Base-by-base conservation (phyloP, 2,888 invertebrate genomes). In the Eucera pruinosa region DNA sequence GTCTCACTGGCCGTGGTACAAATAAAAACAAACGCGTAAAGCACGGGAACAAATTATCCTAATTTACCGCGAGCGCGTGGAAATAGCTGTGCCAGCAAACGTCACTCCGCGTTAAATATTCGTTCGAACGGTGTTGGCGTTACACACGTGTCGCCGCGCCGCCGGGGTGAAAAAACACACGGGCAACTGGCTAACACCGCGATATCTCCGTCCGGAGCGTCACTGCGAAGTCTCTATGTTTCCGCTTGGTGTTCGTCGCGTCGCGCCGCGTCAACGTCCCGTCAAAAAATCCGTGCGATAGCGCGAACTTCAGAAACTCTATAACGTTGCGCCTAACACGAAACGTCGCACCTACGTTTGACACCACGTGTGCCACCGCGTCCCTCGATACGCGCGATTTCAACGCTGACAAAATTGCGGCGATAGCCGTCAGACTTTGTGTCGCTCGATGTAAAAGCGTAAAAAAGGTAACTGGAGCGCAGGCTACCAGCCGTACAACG, bases 261-360 rank as follows among this genome's bases (percentile, higher is more conserved):
- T 58, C 70, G 55, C 61, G 60, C 58, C 73, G 55, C 36, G 70
- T 76, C 61, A 41, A n/a, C n/a, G n/a, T n/a, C n/a, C n/a, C n/a
- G n/a, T n/a, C n/a, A n/a, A n/a, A n/a, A 47, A 45, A 66, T 66
- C 20, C 39, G 20, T 45, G 9, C 54, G 27, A 9, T 5, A 18
- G n/a, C 18, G 15, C 13, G 5, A 65, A 45, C 33, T 45, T 52
- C 27, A 11, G 45, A 18, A 64, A 73, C 25, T 62, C 33, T 41
- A 27, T 48, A 48, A 48, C 48, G 36, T 25, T 36, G 15, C 57
- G 30, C 62, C 20, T 18, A n/a, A n/a, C n/a, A n/a, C 23, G 18
- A 43, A 50, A 2, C 30, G 43, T n/a, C 13, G 1, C 7, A 5
- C 9, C 2, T 39, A 58, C 27, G 20, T 47, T 41, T 60, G 13